These are phyloP conservation scores for Darevskia mixta DNA, from an alignment of 2,797 vertebrate species.

Conservation along the genomic window DNA sequence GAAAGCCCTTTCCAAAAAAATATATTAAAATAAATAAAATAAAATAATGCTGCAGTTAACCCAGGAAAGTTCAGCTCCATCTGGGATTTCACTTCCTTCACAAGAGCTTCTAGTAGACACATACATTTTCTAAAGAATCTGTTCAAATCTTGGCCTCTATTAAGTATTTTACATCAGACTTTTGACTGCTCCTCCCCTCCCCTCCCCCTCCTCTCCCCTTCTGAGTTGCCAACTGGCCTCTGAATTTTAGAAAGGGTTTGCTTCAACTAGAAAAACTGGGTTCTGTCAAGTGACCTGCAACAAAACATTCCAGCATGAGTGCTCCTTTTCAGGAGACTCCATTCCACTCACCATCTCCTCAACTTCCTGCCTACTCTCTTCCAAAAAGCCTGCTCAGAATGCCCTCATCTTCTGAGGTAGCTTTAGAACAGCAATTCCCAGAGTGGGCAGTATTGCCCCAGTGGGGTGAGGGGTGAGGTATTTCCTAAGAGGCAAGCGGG, in stretches of 20 bases:
- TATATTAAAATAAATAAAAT: conserved; percentile 26
- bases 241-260: not conserved
- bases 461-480: too few relatives aligned
- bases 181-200: not conserved
- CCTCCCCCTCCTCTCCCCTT: not conserved
- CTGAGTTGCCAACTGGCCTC: not conserved
- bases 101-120: not conserved
- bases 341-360: too few relatives aligned
- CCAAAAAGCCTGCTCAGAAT: not conserved
- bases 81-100: not conserved
- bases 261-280: not conserved
- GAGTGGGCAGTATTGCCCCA: too few relatives aligned
- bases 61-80: fast-evolving
- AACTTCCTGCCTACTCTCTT: too few relatives aligned
- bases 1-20: conserved; percentile 7
- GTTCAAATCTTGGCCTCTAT: not conserved
- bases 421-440: too few relatives aligned
- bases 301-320: not conserved
- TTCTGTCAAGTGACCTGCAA: not conserved
- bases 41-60: not conserved
- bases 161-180: not conserved
- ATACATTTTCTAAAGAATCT: not conserved
- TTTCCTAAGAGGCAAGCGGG: too few relatives aligned
- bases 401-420: not conserved
- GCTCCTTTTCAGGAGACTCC: too few relatives aligned